Percentiles rank a stretch among this genome's conserved stretches.
phyloP scores from a whole-genome alignment of 2,888 invertebrate species.

The Habroteleia sp. region DNA sequence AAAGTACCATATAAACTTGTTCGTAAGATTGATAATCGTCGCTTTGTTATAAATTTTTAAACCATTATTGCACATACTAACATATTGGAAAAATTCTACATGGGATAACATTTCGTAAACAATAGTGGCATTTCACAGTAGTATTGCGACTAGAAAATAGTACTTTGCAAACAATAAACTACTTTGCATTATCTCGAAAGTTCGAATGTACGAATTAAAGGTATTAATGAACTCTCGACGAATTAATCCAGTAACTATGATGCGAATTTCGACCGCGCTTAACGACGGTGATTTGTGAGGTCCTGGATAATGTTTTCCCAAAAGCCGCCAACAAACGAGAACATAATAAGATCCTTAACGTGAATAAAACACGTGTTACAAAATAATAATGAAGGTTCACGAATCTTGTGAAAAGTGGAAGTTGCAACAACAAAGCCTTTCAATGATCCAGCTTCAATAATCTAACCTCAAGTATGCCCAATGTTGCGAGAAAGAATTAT shows the following conservation, averaged over 20 bases:
- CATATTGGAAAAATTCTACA: constrained; percentile 41
- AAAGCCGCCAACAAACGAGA: constrained; percentile 21
- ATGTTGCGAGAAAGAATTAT: constrained; percentile 34
- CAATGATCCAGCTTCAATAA: constrained; percentile 28
- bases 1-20: no score
- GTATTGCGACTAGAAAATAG: constrained; percentile 39
- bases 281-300: constrained; percentile 26
- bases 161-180: constrained; percentile 60
- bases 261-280: constrained; percentile 23
- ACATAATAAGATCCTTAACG: constrained; percentile 21
- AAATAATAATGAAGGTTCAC: constrained; percentile 48
- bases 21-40: no score
- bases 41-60: no score
- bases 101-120: constrained; percentile 44
- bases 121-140: constrained; percentile 47
- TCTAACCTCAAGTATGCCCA: constrained; percentile 31
- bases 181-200: constrained; percentile 54
- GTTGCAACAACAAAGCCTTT: constrained; percentile 53
- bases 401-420: constrained; percentile 47
- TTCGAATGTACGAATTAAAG: constrained; percentile 37
- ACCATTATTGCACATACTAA: no score
- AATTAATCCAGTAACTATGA: constrained; percentile 37
- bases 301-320: constrained; percentile 40
- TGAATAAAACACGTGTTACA: constrained; percentile 45
- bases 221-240: constrained; percentile 37